Conservation (phyloP, 2,113 vertebrate genomes). For the Holacanthus passer region DNA sequence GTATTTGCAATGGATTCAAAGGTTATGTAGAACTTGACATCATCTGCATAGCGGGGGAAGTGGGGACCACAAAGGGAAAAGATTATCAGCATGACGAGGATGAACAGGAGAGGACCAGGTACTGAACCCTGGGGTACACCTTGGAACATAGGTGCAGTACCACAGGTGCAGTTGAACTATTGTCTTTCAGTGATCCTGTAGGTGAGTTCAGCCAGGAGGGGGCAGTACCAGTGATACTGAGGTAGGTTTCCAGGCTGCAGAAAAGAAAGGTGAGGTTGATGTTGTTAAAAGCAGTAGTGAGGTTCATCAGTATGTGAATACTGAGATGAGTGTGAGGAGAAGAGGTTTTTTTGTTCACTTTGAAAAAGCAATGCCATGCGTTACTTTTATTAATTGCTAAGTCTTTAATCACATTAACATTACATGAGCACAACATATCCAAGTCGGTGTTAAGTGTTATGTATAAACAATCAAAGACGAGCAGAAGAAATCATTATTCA, state of each 20-base stretch:
- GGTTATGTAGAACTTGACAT: too few species aligned
- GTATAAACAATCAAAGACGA: slow-evolving; percentile 12
- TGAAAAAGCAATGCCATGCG: too few species aligned
- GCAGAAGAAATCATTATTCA: slow-evolving; percentile 9
- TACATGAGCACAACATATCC: neutral
- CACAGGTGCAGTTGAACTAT: too few species aligned
- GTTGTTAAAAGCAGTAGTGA: neutral
- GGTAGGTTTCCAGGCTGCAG: neutral
- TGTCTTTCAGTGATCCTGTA: neutral
- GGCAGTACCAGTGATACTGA: neutral
- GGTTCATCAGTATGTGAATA: neutral
- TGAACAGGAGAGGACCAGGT: too few species aligned
- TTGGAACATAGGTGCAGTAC: too few species aligned
- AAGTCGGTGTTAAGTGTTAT: neutral
- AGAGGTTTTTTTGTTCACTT: neutral
- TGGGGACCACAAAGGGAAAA: too few species aligned
- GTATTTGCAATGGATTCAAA: too few species aligned
- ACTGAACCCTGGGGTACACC: too few species aligned
- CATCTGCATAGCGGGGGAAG: too few species aligned
- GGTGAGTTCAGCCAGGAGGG: neutral
- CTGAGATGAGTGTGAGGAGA: neutral
- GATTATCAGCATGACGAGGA: too few species aligned
- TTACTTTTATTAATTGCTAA: neutral
- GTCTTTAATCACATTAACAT: neutral
- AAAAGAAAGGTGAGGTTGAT: neutral